Base-by-base conservation (phyloP, 1,140 invertebrate species). In the Gryon sp. region DNA sequence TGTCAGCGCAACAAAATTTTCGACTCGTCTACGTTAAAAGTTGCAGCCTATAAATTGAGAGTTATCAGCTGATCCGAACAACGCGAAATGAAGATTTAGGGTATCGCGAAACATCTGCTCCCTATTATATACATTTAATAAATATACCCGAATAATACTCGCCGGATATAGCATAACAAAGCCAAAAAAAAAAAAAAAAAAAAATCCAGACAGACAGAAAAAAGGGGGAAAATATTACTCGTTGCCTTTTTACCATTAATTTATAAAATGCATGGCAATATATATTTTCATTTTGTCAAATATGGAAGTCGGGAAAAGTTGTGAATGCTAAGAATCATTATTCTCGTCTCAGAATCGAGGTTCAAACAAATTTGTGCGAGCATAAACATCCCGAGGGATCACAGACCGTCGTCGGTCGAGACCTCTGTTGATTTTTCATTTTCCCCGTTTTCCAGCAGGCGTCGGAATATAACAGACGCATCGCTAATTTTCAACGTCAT, bases 391-490 rank as follows among this genome's bases (percentile, higher is more conserved):
- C 69, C 74, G 38, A 43, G 55, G 62, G 55, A 59, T 69, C 18
- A 45, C 43, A 26, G 40, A 28, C 50, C 43, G 57, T 43, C 28
- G 60, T 12, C 45, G 22, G 38, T 8, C 22, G 48, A 69, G 50
- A 59, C 40, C 30, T 65, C 69, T 80, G 74, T 80, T 80, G 75
- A 69, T 80, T 76, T 80, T 80, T 80, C 78, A 80, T 80, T 80
- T 72, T 74, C 69, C 68, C 34, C 40, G 41, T 43, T 72, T 72
- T 53, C 24, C 50, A 45, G 1, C 63, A 62, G 55, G 48, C 60
- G 73, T 60, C 46, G 40, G 43, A 45, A 46, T 52, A 52, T 45
- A 59, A 41, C 59, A 40, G 38, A 32, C 48, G 76, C 66, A 70
- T 68, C 38, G 57, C 60, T 79, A 76, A 68, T 79, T 79, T 79